A percentile compares a stretch with the other conserved stretches of the same genome.
These are phyloP conservation scores for Drosophila nasuta DNA, from an alignment of 1,140 invertebrate genomes.

Conservation along the genomic window DNA sequence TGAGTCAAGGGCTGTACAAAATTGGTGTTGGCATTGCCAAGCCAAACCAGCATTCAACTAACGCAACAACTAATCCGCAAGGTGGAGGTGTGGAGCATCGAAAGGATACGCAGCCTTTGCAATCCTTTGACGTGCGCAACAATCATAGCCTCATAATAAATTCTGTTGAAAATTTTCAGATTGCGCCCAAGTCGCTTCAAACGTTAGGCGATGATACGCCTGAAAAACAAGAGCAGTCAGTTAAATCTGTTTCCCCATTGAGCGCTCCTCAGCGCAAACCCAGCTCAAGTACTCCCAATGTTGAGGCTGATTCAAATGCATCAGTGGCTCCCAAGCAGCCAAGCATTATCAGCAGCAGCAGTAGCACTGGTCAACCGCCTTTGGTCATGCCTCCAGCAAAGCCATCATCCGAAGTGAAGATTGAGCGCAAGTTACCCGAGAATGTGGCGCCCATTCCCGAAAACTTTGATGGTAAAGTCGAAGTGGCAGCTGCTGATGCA, in stretches of 20 bases:
- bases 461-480: slow-evolving; percentile 73
- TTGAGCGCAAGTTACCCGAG: slow-evolving; percentile 76
- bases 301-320: slow-evolving; percentile 43
- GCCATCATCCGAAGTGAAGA: slow-evolving; percentile 27
- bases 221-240: slow-evolving; percentile 54
- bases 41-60: slow-evolving; percentile 63
- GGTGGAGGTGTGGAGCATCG: slow-evolving; percentile 46
- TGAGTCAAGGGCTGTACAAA: slow-evolving; percentile 83
- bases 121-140: slow-evolving; percentile 56
- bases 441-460: slow-evolving; percentile 83
- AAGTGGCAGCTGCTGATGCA: slow-evolving; percentile 43
- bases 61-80: slow-evolving; percentile 53
- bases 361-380: slow-evolving; percentile 67
- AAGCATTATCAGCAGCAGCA: slow-evolving; percentile 45
- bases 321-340: slow-evolving; percentile 50
- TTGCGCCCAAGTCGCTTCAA: slow-evolving; percentile 66
- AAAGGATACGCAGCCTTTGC: slow-evolving; percentile 14
- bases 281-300: slow-evolving; percentile 45
- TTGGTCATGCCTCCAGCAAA: slow-evolving; percentile 71
- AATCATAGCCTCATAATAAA: slow-evolving; percentile 81
- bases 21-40: slow-evolving; percentile 69
- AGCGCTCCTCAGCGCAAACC: slow-evolving; percentile 63
- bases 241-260: slow-evolving; percentile 63
- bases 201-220: slow-evolving; percentile 32
- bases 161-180: slow-evolving; percentile 85